phyloP scores from a whole-genome alignment of 2,797 vertebrate genomes.

The Mormyrus hasselquistii region DNA sequence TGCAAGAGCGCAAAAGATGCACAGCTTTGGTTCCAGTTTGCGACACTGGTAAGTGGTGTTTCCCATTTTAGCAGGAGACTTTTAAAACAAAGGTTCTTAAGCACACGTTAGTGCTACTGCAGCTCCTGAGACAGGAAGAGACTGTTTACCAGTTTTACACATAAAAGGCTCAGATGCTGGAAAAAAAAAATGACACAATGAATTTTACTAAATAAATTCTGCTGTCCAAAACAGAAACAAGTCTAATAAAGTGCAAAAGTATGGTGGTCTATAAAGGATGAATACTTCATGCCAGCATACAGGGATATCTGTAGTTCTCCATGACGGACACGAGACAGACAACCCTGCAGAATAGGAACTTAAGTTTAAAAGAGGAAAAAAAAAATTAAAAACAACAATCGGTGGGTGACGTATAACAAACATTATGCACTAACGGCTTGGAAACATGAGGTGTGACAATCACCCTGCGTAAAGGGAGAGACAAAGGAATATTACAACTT shows the following conservation, averaged over 20 bases:
- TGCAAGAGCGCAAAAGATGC: background rate
- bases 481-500: background rate
- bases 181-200: background rate
- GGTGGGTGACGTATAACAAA: background rate
- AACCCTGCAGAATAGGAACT: background rate
- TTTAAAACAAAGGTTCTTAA: background rate
- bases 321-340: background rate
- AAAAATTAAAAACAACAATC: background rate
- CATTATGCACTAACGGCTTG: background rate
- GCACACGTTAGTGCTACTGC: background rate
- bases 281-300: background rate
- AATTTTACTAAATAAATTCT: background rate
- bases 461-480: background rate
- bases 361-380: background rate
- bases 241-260: slow-evolving; percentile 5
- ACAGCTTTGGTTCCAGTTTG: slow-evolving; percentile 9
- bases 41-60: background rate
- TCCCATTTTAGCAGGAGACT: background rate
- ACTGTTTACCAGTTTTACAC: background rate
- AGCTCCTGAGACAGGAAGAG: background rate
- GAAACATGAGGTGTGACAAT: background rate
- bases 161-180: background rate
- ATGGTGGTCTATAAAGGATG: background rate
- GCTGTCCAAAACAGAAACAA: background rate
- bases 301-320: background rate